Evolutionary conservation across 2,797 vertebrate species (phyloP).

Genomic region (Megaceryle alcyon): DNA sequence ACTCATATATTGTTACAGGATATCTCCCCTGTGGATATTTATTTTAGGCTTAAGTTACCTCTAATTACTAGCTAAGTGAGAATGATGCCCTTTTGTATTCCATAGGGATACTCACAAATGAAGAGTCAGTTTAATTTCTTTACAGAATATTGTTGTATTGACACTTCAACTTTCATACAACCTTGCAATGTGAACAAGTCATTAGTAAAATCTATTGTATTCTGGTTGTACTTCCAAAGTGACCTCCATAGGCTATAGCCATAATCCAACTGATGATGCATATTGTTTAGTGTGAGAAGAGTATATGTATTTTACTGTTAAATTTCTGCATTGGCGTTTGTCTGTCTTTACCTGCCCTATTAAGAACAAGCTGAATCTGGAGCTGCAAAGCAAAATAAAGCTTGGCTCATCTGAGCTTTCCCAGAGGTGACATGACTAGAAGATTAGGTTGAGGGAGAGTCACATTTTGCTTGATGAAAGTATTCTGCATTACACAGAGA

Average conservation of each 20-base stretch:
- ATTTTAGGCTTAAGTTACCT: background rate
- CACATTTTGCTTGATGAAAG: background rate
- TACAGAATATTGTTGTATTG: background rate
- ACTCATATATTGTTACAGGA: background rate
- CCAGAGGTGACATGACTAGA: background rate
- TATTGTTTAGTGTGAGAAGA: background rate
- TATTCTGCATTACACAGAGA: background rate
- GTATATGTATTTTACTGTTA: background rate
- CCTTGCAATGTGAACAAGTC: background rate
- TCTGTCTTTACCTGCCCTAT: background rate
- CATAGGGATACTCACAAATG: background rate
- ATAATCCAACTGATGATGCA: background rate
- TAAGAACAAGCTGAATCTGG: background rate
- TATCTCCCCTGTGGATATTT: background rate
- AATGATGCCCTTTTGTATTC: background rate
- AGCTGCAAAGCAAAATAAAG: background rate
- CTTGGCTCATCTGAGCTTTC: background rate
- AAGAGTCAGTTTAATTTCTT: background rate
- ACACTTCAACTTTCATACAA: background rate
- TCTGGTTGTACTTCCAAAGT: background rate
- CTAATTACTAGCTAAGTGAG: background rate
- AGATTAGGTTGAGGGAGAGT: background rate
- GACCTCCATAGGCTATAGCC: background rate
- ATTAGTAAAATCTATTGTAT: background rate
- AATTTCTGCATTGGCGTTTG: background rate